phyloP scores from a whole-genome alignment of 35 echinoderm and acorn worm species.

The Lytechinus pictus region DNA sequence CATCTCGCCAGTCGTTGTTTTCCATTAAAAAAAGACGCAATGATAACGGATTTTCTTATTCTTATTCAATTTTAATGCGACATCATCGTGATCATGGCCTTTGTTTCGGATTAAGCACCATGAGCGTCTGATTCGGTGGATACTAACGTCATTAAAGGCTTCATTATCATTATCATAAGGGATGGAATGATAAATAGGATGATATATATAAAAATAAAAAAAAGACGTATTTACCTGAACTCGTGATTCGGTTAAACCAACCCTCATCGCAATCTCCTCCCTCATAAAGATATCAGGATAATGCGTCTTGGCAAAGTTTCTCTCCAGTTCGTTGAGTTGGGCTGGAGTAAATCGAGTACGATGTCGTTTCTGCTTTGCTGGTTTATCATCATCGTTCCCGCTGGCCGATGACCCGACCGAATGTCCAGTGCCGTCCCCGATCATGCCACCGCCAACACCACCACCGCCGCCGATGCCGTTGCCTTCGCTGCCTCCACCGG shows the following conservation, averaged over 20 bases:
- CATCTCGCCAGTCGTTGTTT: too few species aligned
- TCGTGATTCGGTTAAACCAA: constrained; percentile 95
- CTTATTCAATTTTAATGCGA: too few species aligned
- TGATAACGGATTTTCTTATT: too few species aligned
- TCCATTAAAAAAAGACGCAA: too few species aligned
- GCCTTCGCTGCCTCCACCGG: constrained; percentile 16
- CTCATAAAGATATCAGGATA: constrained; percentile 99
- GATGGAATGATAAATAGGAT: too few species aligned
- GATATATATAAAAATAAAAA: too few species aligned
- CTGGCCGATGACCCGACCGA: constrained; percentile 15
- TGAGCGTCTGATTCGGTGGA: too few species aligned
- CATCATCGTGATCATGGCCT: too few species aligned
- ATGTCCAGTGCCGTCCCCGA: constrained; percentile 43
- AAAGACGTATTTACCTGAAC: constrained; percentile 93
- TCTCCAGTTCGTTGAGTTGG: constrained; percentile 96
- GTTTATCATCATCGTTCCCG: constrained; percentile 43
- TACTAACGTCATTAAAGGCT: too few species aligned
- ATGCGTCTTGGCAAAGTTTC: constrained; percentile 99
- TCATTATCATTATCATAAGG: too few species aligned
- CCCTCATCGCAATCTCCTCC: constrained; percentile 99
- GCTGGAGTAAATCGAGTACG: constrained; percentile 95
- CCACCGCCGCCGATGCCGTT: not conserved
- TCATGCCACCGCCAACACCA: not conserved
- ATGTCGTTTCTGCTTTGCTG: constrained; percentile 92
- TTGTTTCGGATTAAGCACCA: too few species aligned